Conservation (phyloP, 2,888 invertebrate genomes). For the Acronicta psi region DNA sequence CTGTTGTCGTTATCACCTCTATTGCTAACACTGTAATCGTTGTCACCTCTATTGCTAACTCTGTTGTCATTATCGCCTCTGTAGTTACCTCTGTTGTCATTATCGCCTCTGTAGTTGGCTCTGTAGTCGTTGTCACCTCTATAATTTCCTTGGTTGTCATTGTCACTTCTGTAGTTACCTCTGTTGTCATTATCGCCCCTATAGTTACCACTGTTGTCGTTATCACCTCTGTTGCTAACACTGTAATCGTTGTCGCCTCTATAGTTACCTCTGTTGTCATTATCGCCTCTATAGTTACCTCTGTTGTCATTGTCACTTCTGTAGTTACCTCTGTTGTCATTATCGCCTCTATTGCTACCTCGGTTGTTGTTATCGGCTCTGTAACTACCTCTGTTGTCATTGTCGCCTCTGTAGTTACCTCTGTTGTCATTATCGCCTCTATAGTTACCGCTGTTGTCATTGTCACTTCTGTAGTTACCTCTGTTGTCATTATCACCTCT, state of each 20-base stretch:
- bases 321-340: neutral
- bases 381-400: neutral
- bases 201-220: neutral
- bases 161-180: conserved; percentile 2
- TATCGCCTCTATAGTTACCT: neutral
- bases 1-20: too few species aligned
- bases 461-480: neutral
- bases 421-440: neutral
- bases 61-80: neutral
- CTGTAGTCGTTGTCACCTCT: neutral
- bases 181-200: neutral
- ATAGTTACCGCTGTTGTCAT: neutral
- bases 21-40: neutral
- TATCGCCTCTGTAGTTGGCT: neutral
- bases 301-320: neutral
- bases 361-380: neutral
- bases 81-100: neutral
- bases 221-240: neutral
- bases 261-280: neutral
- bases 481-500: neutral
- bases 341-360: neutral
- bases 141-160: conserved; percentile 8
- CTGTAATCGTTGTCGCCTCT: conserved; percentile 15
- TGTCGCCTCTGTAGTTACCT: neutral
- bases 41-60: neutral